A percentile compares a stretch with the other conserved stretches of the same genome.
Evolutionary conservation across 2,888 invertebrate species (phyloP).

Genomic region (Ypsolopha scabrella): DNA sequence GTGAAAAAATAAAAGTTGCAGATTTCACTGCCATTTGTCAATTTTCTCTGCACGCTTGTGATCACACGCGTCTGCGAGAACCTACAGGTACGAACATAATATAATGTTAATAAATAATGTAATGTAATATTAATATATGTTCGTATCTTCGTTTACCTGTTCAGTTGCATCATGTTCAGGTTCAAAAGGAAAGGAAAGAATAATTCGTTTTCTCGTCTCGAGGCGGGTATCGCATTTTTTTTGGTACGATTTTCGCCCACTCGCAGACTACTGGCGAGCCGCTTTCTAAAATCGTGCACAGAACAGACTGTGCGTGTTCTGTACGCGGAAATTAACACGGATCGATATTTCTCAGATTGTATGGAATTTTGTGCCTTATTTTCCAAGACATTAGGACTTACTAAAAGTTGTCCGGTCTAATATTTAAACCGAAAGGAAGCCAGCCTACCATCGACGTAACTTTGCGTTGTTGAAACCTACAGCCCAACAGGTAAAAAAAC

Average conservation of each 20-base stretch:
- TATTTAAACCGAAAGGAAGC: too few species aligned
- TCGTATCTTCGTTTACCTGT: too few species aligned
- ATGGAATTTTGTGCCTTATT: too few species aligned
- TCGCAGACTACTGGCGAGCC: slow-evolving; percentile 46
- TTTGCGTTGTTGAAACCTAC: too few species aligned
- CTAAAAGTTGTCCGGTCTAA: too few species aligned
- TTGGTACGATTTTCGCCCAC: slow-evolving; percentile 31
- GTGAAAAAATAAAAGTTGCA: slow-evolving; percentile 38
- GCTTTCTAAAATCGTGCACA: slow-evolving; percentile 57
- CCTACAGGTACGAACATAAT: slow-evolving; percentile 11
- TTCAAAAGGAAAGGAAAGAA: slow-evolving; percentile 10
- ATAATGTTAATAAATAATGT: too few species aligned
- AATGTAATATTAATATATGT: too few species aligned
- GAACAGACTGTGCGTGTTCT: slow-evolving; percentile 41
- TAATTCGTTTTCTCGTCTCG: slow-evolving; percentile 20
- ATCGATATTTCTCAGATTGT: slow-evolving; percentile 17
- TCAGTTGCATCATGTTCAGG: too few species aligned
- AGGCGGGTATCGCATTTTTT: slow-evolving; percentile 24
- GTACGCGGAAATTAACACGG: slow-evolving; percentile 47
- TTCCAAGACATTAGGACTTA: too few species aligned
- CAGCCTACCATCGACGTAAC: too few species aligned
- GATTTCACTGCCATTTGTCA: slow-evolving; percentile 27
- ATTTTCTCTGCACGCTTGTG: slow-evolving; percentile 20
- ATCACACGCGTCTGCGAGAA: neutral
- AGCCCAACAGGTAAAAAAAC: too few species aligned